These are phyloP conservation scores for Chloroclysta siterata DNA, from an alignment of 2,888 invertebrate species.

Conservation along the genomic window DNA sequence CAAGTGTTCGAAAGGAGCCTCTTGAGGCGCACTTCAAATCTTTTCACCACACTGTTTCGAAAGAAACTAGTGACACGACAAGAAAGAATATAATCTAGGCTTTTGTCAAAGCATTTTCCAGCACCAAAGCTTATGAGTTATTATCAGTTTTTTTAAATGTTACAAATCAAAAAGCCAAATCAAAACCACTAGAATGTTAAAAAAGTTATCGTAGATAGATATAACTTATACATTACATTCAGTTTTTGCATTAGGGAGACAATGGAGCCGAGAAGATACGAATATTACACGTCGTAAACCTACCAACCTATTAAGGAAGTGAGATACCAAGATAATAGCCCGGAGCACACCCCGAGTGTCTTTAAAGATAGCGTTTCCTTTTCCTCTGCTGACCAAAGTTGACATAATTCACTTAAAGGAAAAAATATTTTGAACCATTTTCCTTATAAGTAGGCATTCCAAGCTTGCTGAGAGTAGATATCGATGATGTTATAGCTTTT, in stretches of 20 bases:
- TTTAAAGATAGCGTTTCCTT: conserved; percentile 56
- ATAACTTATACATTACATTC: conserved; percentile 1
- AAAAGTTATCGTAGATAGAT: neutral
- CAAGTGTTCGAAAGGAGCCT: too few relatives aligned
- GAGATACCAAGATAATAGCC: conserved; percentile 54
- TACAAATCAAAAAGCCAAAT: too few relatives aligned
- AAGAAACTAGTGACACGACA: too few relatives aligned
- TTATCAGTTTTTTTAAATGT: too few relatives aligned
- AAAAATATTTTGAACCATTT: conserved; percentile 36
- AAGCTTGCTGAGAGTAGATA: conserved; percentile 2
- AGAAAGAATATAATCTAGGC: too few relatives aligned
- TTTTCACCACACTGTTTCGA: too few relatives aligned
- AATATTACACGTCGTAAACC: conserved; percentile 44
- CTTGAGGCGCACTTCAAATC: too few relatives aligned
- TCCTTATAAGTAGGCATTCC: conserved; percentile 19
- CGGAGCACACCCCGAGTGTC: conserved; percentile 44
- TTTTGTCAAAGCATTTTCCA: too few relatives aligned
- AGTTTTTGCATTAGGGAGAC: conserved; percentile 16
- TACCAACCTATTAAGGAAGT: conserved; percentile 46
- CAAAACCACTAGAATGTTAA: neutral
- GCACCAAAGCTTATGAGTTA: too few relatives aligned
- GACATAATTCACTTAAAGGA: conserved; percentile 44
- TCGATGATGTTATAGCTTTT: neutral
- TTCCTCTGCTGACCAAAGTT: conserved; percentile 50
- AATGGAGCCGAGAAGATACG: conserved; percentile 39